Evolutionary conservation across 2,888 invertebrate genomes (phyloP).

Genomic region (Philonicus albiceps): DNA sequence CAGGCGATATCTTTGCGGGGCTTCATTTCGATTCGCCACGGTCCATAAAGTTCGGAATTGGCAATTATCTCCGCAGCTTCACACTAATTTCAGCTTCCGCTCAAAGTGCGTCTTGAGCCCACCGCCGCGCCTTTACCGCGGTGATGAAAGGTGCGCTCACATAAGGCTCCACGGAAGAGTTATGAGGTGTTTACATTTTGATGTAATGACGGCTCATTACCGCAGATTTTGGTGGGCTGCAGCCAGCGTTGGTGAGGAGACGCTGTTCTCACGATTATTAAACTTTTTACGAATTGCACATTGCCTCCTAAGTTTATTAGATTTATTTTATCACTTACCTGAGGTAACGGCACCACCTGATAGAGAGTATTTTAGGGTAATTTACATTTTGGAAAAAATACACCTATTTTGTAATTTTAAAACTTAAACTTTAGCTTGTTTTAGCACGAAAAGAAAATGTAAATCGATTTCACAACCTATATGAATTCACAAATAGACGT

Average conservation of each 20-base stretch:
- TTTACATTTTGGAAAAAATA: neutral
- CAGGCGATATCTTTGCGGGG: neutral
- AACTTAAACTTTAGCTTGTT: too few species aligned
- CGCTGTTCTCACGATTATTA: slow-evolving; percentile 46
- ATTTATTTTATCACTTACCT: neutral
- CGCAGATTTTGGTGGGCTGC: neutral
- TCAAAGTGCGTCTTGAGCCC: neutral
- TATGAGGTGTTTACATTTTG: slow-evolving; percentile 35
- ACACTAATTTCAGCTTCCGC: slow-evolving; percentile 30
- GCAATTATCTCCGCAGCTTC: slow-evolving; percentile 40
- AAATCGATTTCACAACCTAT: too few species aligned
- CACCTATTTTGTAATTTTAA: neutral
- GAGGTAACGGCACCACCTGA: neutral
- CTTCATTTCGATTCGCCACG: slow-evolving; percentile 11
- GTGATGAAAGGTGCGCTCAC: slow-evolving; percentile 16
- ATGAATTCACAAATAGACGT: too few species aligned
- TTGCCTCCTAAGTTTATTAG: neutral
- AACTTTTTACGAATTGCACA: slow-evolving; percentile 32
- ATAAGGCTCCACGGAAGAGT: neutral
- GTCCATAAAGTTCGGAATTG: slow-evolving; percentile 36
- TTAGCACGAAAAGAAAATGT: too few species aligned
- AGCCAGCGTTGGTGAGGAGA: neutral
- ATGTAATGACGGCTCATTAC: slow-evolving; percentile 33
- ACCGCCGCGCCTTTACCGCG: neutral
- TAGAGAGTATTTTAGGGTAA: neutral